Evolutionary conservation across 1,140 invertebrate species (phyloP).

Genomic region (Ditylenchus dipsaci): DNA sequence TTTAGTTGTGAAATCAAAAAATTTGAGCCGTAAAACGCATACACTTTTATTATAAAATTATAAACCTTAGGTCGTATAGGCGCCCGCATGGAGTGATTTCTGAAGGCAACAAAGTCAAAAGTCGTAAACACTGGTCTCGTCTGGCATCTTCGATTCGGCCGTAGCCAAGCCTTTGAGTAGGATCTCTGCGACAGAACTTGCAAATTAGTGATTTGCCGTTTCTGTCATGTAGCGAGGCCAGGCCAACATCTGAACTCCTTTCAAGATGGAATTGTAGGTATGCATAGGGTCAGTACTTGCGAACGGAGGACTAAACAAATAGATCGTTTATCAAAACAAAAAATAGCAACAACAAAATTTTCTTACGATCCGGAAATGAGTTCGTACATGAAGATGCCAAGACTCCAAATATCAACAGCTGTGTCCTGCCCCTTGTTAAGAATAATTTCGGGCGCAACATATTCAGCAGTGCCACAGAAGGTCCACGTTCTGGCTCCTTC

Average conservation of each 20-base stretch:
- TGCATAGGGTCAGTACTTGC: slow-evolving; percentile 94
- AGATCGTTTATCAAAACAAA: not conserved
- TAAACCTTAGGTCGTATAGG: slow-evolving; percentile 67
- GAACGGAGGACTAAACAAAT: slow-evolving; percentile 71
- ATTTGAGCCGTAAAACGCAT: too few species aligned
- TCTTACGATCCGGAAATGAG: slow-evolving; percentile 41
- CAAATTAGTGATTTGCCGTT: slow-evolving; percentile 46
- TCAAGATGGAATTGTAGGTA: slow-evolving; percentile 96
- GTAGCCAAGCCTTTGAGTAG: slow-evolving; percentile 53
- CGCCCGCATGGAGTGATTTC: slow-evolving; percentile 77
- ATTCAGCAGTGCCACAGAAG: slow-evolving; percentile 42
- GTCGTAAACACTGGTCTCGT: slow-evolving; percentile 79
- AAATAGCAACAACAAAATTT: not conserved
- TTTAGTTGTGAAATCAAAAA: too few species aligned
- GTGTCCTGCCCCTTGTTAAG: slow-evolving; percentile 76
- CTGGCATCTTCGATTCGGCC: slow-evolving; percentile 50
- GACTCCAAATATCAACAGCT: slow-evolving; percentile 39
- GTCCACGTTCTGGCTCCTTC: slow-evolving; percentile 42
- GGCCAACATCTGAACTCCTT: slow-evolving; percentile 83
- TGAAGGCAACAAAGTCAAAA: slow-evolving; percentile 97
- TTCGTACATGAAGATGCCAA: slow-evolving; percentile 48
- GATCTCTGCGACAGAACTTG: slow-evolving; percentile 49
- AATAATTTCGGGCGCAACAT: slow-evolving; percentile 66
- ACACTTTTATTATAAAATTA: too few species aligned
- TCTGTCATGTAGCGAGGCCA: slow-evolving; percentile 54